Percentiles rank a stretch among this genome's conserved stretches.
Evolutionary conservation across 2,888 invertebrate species (phyloP).

Genomic region (Limnephilus auricula): DNA sequence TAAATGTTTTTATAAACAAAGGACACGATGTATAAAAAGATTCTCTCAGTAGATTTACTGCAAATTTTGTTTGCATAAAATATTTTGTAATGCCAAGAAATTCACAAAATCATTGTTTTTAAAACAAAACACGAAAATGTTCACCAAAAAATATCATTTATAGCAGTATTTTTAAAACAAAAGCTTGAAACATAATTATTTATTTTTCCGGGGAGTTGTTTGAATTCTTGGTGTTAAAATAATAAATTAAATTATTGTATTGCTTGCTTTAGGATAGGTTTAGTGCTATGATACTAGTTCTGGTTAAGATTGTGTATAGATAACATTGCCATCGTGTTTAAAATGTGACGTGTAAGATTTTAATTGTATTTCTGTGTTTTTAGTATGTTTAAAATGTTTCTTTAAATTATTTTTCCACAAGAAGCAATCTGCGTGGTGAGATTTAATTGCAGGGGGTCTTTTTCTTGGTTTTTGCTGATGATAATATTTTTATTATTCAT

Average conservation of each 20-base stretch:
- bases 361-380: neutral
- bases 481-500: no score
- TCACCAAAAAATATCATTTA: neutral
- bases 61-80: neutral
- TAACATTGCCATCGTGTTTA: neutral
- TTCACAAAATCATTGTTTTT: neutral
- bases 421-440: neutral
- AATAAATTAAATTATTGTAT: neutral
- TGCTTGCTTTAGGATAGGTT: neutral
- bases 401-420: neutral
- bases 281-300: neutral
- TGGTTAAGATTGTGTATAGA: neutral
- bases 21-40: neutral
- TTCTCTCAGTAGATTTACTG: neutral
- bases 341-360: neutral
- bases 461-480: no score
- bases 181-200: neutral
- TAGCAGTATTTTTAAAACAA: neutral
- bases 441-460: neutral
- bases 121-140: neutral
- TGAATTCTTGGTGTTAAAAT: slow-evolving; percentile 1
- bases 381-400: neutral
- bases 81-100: neutral
- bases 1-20: neutral
- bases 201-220: neutral